Evolutionary conservation across 2,797 vertebrate species (phyloP).

Genomic region (Lerista edwardsae): DNA sequence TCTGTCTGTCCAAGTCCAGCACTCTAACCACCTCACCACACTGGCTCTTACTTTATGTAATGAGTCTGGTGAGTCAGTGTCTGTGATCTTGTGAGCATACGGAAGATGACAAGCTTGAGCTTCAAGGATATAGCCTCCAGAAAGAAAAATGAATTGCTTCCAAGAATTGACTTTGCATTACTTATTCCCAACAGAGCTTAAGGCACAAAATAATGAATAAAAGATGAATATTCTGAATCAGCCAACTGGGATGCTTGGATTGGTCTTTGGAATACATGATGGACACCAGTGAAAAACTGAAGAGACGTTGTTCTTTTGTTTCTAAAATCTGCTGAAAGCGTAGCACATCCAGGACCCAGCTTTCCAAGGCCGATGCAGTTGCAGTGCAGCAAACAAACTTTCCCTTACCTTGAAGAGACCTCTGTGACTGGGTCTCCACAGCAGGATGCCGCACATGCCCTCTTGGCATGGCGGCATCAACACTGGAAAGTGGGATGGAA

Average conservation of each 20-base stretch:
- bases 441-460: no score
- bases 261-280: conserved; percentile 8
- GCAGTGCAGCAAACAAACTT: no score
- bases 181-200: conserved; percentile 9
- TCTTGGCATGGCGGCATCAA: no score
- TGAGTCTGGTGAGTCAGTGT: neutral
- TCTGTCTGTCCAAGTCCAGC: no score
- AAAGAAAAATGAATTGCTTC: neutral
- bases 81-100: neutral
- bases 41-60: neutral
- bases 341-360: neutral
- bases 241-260: conserved; percentile 1
- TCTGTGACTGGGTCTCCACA: no score
- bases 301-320: neutral
- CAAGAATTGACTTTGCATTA: conserved; percentile 7
- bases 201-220: neutral
- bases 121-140: neutral
- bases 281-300: neutral
- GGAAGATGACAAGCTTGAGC: conserved; percentile 8
- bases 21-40: no score
- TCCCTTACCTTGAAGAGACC: no score
- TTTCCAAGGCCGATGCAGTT: no score
- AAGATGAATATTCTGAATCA: conserved; percentile 14
- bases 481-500: no score
- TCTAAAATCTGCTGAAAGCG: neutral